Base-by-base conservation (phyloP, 2,888 invertebrate species). In the Coelopa pilipes region DNA sequence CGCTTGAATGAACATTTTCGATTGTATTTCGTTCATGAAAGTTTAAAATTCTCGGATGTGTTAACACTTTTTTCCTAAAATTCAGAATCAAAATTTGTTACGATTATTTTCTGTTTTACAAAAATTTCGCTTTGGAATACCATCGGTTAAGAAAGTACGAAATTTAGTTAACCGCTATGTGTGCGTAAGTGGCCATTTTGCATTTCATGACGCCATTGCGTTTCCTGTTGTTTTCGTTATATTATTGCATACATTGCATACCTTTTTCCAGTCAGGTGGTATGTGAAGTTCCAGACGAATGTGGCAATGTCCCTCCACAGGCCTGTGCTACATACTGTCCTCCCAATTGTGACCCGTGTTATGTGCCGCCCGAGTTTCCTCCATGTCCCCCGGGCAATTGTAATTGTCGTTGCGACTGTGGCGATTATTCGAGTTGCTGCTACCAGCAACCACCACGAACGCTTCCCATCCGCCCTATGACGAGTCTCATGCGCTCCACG, bases 401-500 rank as follows among this genome's bases (percentile, higher is more conserved):
- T 21, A 70, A 75, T 34, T 80, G 77, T 74, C 79, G 81, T 3
- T 84, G 84, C 63, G 80, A 79, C 50, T 81, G 85, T 62, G 84
- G 82, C 3, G 84, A 85, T 62, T 85, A 80, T 66, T 71, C 80
- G 2, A 80, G 82, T 11, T 85, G 85, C 21, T 87, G 86, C 73
- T 88, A 88, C 73, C 82, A 85, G 74, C 88, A 88, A 78, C 87
- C 88, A 1, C 70, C 84, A 1, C 81, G 86, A 9, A 79, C 81
- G 0, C 67, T 79, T 19, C 86, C 85, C 63, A 87, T 83, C 63
- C 78, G 79, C 12, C 88, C 88, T 0, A 74, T 79, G 21, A 76
- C 79, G 1, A 78, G 79, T 63, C 92, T 91, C 81, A 84, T 89
- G 82, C 89, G 89, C 66, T 92, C 92, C 0, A 87, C 88, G 0